Percentiles rank a stretch among this genome's conserved stretches.
These are phyloP conservation scores for Mormyrus proboscirostris DNA, from an alignment of 2,797 vertebrate species.

Conservation along the genomic window DNA sequence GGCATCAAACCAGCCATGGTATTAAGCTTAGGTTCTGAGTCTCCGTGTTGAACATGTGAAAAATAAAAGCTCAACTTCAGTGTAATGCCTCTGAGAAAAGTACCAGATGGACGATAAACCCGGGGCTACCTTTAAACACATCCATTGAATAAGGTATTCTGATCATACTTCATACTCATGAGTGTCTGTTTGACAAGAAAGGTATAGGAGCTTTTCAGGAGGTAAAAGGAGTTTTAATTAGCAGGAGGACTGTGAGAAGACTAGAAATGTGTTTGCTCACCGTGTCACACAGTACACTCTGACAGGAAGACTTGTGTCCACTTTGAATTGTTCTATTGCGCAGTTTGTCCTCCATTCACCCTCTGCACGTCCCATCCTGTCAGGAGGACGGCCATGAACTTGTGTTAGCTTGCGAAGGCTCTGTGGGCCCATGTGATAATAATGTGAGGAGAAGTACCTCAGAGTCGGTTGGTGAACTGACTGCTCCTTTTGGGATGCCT, in stretches of 20 bases:
- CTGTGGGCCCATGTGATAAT: neutral
- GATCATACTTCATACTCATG: constrained; percentile 8
- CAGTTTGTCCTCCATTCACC: neutral
- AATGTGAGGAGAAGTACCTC: neutral
- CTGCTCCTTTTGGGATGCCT: neutral
- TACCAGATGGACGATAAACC: constrained; percentile 53
- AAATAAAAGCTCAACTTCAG: constrained; percentile 62
- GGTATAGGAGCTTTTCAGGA: neutral
- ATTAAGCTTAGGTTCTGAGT: constrained; percentile 30
- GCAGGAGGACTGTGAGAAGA: neutral
- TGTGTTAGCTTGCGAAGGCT: neutral
- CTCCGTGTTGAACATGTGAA: constrained; percentile 38
- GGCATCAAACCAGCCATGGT: constrained; percentile 27
- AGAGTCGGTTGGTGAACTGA: neutral
- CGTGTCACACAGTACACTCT: neutral
- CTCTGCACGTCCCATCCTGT: neutral
- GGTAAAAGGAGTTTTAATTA: constrained; percentile 9
- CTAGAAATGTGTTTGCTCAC: neutral
- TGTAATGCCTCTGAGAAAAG: constrained; percentile 58
- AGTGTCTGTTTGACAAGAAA: neutral
- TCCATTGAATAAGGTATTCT: neutral
- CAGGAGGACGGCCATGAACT: neutral
- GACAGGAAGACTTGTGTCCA: neutral
- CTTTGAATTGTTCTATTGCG: neutral
- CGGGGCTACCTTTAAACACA: neutral